phyloP scores from a whole-genome alignment of 2,113 vertebrate species.

The Varanus salvator region DNA sequence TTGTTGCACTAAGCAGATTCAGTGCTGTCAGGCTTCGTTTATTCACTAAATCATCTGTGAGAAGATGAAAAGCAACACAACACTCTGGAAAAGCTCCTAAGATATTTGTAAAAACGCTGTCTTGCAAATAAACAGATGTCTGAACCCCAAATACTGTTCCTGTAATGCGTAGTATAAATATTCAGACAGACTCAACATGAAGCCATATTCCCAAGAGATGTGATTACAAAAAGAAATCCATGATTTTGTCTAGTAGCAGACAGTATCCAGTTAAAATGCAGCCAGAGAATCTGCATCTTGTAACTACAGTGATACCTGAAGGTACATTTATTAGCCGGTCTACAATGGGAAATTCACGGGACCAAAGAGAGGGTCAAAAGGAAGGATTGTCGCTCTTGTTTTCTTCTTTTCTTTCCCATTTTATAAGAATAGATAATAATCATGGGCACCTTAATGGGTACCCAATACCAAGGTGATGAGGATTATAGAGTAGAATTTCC shows the following conservation, averaged over 20 bases:
- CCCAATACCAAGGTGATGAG: background rate
- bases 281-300: conserved; percentile 3
- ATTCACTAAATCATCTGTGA: background rate
- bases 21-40: background rate
- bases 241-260: background rate
- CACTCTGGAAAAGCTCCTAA: background rate
- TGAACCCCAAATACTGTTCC: background rate
- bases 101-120: background rate
- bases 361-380: background rate
- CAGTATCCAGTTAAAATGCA: background rate
- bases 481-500: background rate
- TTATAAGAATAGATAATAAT: too few species aligned
- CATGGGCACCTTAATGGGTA: too few species aligned
- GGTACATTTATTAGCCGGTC: background rate
- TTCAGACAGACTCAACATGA: background rate
- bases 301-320: background rate
- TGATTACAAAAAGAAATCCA: background rate
- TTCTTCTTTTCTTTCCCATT: too few species aligned
- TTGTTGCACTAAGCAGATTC: background rate
- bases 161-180: background rate
- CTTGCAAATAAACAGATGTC: background rate
- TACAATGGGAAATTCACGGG: background rate
- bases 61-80: conserved; percentile 9
- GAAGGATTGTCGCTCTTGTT: too few species aligned
- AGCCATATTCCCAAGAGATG: background rate